phyloP scores from a whole-genome alignment of 2,113 vertebrate genomes.

The Hoplias malabaricus region DNA sequence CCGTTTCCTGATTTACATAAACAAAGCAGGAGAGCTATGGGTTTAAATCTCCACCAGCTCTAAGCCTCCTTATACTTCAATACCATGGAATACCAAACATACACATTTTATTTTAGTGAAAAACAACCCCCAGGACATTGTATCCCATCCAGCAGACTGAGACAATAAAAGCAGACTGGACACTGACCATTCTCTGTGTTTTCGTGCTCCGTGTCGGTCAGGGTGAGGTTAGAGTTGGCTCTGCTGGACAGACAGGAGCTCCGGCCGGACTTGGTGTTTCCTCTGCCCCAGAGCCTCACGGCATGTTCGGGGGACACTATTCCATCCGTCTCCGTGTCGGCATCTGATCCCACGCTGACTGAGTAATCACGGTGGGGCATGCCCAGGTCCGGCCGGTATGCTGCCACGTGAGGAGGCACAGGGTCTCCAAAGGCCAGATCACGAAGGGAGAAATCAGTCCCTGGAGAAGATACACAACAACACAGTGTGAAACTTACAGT shows the following conservation, averaged over 20 bases:
- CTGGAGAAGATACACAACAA: constrained; percentile 63
- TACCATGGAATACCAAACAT: background rate
- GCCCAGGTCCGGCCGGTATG: constrained; percentile 85
- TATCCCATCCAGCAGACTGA: background rate
- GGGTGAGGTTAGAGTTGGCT: constrained; percentile 96
- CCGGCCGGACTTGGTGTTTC: constrained; percentile 88
- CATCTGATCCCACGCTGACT: constrained; percentile 85
- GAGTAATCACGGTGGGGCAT: constrained; percentile 90
- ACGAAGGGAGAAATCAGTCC: constrained; percentile 86
- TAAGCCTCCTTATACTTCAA: constrained; percentile 31
- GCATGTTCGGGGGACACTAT: constrained; percentile 90
- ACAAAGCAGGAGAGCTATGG: background rate
- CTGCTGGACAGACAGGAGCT: constrained; percentile 97
- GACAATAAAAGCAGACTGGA: background rate
- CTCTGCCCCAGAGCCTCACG: constrained; percentile 87
- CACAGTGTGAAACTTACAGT: background rate
- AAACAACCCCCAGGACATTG: background rate
- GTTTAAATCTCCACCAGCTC: constrained; percentile 19
- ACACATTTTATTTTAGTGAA: background rate
- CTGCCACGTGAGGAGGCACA: constrained; percentile 79
- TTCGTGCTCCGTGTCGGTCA: constrained; percentile 96
- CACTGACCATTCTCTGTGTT: constrained; percentile 90
- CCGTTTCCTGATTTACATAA: constrained; percentile 18
- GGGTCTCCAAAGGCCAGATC: constrained; percentile 88
- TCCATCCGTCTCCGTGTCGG: constrained; percentile 87